A percentile compares a stretch with the other conserved stretches of the same genome.
phyloP scores from a whole-genome alignment of 2,113 vertebrate species.

The Cynoglossus semilaevis region DNA sequence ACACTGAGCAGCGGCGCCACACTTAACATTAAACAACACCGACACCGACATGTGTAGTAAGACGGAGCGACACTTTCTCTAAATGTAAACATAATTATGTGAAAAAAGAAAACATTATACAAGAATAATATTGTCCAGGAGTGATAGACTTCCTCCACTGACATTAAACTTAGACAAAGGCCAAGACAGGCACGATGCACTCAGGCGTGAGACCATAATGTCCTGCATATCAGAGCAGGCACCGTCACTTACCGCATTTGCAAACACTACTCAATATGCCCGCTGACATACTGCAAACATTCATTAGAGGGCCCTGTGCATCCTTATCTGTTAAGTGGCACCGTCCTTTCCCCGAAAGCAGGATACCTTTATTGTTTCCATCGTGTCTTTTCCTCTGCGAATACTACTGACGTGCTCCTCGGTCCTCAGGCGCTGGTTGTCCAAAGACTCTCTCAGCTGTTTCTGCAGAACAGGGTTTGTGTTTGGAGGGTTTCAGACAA shows the following conservation, averaged over 20 bases:
- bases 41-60: not conserved
- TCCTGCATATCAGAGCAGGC: slow-evolving; percentile 41
- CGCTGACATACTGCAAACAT: slow-evolving; percentile 40
- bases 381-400: slow-evolving; percentile 65
- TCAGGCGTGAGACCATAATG: slow-evolving; percentile 4
- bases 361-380: slow-evolving; percentile 77
- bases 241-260: slow-evolving; percentile 26
- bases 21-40: slow-evolving; percentile 2
- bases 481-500: too few relatives aligned
- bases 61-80: not conserved
- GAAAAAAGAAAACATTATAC: too few relatives aligned
- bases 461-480: slow-evolving; percentile 62
- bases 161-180: slow-evolving; percentile 3
- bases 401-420: slow-evolving; percentile 69
- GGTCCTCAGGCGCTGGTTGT: slow-evolving; percentile 60
- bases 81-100: not conserved
- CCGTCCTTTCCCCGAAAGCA: slow-evolving; percentile 9
- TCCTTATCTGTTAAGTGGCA: slow-evolving; percentile 61
- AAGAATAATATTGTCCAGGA: not conserved
- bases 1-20: slow-evolving; percentile 2
- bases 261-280: slow-evolving; percentile 45
- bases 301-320: slow-evolving; percentile 38
- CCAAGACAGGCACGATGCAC: slow-evolving; percentile 7
- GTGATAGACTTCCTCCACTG: not conserved
- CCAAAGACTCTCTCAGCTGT: slow-evolving; percentile 74